phyloP scores from a whole-genome alignment of 2,888 invertebrate species.

The Oligia latruncula region DNA sequence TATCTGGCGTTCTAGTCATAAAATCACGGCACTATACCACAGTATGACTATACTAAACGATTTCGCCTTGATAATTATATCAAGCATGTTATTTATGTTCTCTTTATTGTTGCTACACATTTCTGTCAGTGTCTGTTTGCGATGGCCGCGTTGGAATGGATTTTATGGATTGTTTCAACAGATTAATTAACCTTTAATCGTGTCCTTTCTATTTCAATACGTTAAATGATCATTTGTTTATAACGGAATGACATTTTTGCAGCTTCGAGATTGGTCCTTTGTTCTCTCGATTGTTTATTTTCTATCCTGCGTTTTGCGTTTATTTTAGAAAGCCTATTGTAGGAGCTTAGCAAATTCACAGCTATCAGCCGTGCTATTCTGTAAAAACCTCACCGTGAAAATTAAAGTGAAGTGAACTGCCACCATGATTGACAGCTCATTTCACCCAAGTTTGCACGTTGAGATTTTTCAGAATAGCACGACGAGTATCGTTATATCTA shows the following conservation, averaged over 20 bases:
- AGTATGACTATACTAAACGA: constrained; percentile 59
- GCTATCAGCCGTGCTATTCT: neutral
- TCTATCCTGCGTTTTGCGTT: neutral
- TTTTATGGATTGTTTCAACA: constrained; percentile 58
- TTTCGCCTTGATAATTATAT: constrained; percentile 73
- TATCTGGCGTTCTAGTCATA: constrained; percentile 62
- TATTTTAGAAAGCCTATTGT: neutral
- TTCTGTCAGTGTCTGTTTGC: constrained; percentile 43
- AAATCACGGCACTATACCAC: constrained; percentile 64
- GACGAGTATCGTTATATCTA: neutral
- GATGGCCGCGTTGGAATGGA: constrained; percentile 37
- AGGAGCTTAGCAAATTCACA: neutral
- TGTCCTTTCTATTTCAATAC: constrained; percentile 14
- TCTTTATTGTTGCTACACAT: constrained; percentile 68
- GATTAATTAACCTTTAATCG: constrained; percentile 51
- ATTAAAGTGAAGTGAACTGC: neutral
- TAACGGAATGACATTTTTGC: neutral
- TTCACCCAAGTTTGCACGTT: neutral
- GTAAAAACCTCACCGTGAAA: neutral
- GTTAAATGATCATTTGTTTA: neutral
- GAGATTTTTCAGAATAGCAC: neutral
- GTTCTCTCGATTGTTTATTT: neutral
- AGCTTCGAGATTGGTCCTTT: neutral
- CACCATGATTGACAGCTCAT: neutral
- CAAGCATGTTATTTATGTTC: constrained; percentile 69